Evolutionary conservation across 2,113 vertebrate genomes (phyloP).

Genomic region (Cyprinodon variegatus): DNA sequence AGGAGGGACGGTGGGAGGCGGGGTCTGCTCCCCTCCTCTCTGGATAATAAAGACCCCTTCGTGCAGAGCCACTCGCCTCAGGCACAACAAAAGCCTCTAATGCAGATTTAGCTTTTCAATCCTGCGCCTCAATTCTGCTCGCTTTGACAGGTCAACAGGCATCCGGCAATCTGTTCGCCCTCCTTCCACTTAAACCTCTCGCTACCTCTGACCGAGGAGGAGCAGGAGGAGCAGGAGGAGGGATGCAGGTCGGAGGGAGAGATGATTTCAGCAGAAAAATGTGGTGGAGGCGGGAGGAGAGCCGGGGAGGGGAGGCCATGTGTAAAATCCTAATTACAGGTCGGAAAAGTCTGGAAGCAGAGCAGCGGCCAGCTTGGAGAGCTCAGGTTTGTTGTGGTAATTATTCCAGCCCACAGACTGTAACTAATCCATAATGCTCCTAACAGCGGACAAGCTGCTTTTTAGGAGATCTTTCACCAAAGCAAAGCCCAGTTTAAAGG

Average conservation of each 20-base stretch:
- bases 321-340: constrained; percentile 50
- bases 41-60: constrained; percentile 64
- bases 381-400: constrained; percentile 61
- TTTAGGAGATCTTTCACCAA: constrained; percentile 39
- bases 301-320: constrained; percentile 5
- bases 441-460: constrained; percentile 47
- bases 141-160: constrained; percentile 74
- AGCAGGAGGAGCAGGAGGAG: constrained; percentile 11
- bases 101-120: constrained; percentile 80
- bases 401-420: constrained; percentile 58
- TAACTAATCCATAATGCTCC: constrained; percentile 62
- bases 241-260: constrained; percentile 3
- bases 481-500: not conserved
- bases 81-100: constrained; percentile 77
- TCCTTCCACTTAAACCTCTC: constrained; percentile 49
- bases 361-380: constrained; percentile 23
- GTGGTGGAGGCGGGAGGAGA: not conserved
- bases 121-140: constrained; percentile 67
- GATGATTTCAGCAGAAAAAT: not conserved
- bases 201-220: constrained; percentile 35
- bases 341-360: constrained; percentile 46
- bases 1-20: too few relatives aligned
- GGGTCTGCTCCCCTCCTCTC: not conserved
- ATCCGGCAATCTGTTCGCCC: constrained; percentile 74
- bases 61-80: constrained; percentile 61